Evolutionary conservation across 2,113 vertebrate genomes (phyloP).

Genomic region (pig (Sus scrofa)): DNA sequence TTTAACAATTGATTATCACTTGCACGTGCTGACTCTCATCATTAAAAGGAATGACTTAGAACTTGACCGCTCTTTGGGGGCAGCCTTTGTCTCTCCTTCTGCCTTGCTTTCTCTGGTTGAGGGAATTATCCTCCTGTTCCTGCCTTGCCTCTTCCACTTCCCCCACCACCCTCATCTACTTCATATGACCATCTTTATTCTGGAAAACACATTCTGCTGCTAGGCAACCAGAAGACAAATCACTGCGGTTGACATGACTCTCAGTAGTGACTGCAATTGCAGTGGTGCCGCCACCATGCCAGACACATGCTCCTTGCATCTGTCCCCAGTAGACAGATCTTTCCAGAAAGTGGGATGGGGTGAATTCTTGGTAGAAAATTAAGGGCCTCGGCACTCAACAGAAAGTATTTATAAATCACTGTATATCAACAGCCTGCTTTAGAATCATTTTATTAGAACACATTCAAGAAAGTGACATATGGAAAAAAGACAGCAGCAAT

Average conservation of each 20-base stretch:
- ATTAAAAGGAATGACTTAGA: neutral
- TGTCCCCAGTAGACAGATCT: slow-evolving; percentile 62
- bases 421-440: slow-evolving; percentile 85
- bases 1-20: neutral
- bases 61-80: neutral
- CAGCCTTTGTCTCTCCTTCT: neutral
- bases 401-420: slow-evolving; percentile 84
- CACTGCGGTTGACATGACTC: slow-evolving; percentile 25
- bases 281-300: slow-evolving; percentile 28
- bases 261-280: slow-evolving; percentile 54
- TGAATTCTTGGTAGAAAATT: slow-evolving; percentile 57
- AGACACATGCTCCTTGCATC: slow-evolving; percentile 19
- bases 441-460: slow-evolving; percentile 86
- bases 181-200: slow-evolving; percentile 53
- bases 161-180: neutral
- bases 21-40: slow-evolving; percentile 20
- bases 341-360: slow-evolving; percentile 60
- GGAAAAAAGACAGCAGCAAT: slow-evolving; percentile 83
- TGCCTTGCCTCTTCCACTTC: neutral
- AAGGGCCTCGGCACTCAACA: slow-evolving; percentile 75
- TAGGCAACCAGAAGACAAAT: slow-evolving; percentile 65
- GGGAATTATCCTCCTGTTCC: neutral
- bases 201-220: slow-evolving; percentile 66
- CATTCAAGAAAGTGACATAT: slow-evolving; percentile 84
- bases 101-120: neutral